Evolutionary conservation across 2,888 invertebrate genomes (phyloP).

Genomic region (Pseudolycoriella hygida): DNA sequence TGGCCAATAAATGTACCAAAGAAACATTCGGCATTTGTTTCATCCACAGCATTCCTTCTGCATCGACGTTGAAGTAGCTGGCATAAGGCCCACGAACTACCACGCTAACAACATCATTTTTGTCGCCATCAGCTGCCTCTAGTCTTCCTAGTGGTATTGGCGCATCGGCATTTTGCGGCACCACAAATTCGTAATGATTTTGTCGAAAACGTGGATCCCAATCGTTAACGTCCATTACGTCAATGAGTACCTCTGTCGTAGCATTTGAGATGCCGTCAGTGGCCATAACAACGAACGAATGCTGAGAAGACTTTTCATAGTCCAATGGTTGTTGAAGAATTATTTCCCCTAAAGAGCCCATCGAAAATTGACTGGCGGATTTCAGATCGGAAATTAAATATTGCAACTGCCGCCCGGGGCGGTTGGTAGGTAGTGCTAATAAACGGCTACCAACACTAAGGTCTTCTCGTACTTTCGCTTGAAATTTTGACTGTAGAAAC

Average conservation of each 20-base stretch:
- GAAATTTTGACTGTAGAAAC: slow-evolving; percentile 55
- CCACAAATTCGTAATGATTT: slow-evolving; percentile 66
- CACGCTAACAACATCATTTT: slow-evolving; percentile 54
- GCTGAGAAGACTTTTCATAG: slow-evolving; percentile 53
- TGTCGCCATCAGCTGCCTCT: slow-evolving; percentile 78
- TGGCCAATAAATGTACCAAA: slow-evolving; percentile 57
- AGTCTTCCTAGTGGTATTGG: slow-evolving; percentile 41
- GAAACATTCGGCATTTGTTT: slow-evolving; percentile 34
- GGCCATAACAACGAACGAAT: slow-evolving; percentile 63
- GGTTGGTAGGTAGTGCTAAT: slow-evolving; percentile 47
- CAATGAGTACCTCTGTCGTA: slow-evolving; percentile 62
- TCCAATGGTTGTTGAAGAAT: slow-evolving; percentile 56
- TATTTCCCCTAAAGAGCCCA: slow-evolving; percentile 65
- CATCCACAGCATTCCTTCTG: slow-evolving; percentile 39
- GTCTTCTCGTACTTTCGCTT: slow-evolving; percentile 57
- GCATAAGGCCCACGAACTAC: slow-evolving; percentile 53
- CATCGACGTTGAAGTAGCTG: slow-evolving; percentile 26
- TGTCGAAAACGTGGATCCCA: slow-evolving; percentile 85
- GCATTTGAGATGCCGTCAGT: slow-evolving; percentile 44
- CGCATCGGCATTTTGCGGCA: slow-evolving; percentile 21
- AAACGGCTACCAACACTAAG: slow-evolving; percentile 55
- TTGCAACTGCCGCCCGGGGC: slow-evolving; percentile 45
- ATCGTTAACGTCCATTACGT: slow-evolving; percentile 75
- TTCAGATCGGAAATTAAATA: slow-evolving; percentile 61
- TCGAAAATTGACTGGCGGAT: slow-evolving; percentile 54